phyloP scores from a whole-genome alignment of 2,113 vertebrate species.

The Pantherophis guttatus region DNA sequence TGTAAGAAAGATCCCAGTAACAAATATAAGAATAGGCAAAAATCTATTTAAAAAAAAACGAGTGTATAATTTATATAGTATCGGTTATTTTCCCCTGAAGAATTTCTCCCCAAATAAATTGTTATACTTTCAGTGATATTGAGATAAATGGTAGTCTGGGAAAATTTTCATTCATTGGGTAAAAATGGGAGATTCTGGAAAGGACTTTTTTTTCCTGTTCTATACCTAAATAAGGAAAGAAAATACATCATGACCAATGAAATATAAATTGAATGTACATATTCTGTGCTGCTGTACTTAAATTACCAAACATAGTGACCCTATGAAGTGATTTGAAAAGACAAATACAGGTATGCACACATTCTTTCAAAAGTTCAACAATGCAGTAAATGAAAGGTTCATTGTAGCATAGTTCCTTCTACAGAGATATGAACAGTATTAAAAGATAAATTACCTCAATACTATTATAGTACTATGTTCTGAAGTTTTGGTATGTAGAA shows the following conservation, averaged over 20 bases:
- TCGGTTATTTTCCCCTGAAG: background rate
- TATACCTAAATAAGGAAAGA: background rate
- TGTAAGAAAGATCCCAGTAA: background rate
- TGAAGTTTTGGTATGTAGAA: constrained; percentile 42
- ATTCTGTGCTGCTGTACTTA: background rate
- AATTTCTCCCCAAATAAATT: constrained; percentile 5
- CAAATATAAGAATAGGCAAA: background rate
- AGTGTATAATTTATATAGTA: constrained; percentile 16
- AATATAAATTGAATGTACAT: constrained; percentile 9
- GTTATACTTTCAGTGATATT: background rate
- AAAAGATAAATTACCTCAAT: constrained; percentile 10
- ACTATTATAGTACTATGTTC: constrained; percentile 18
- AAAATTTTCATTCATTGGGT: background rate
- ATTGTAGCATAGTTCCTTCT: background rate
- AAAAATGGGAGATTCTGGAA: background rate
- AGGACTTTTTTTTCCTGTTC: background rate
- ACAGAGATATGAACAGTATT: constrained; percentile 27
- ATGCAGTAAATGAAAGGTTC: constrained; percentile 38
- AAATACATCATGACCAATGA: background rate
- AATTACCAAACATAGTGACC: background rate
- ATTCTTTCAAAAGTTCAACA: constrained; percentile 2
- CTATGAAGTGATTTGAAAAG: constrained; percentile 17
- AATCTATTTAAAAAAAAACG: background rate
- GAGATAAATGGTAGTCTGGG: background rate
- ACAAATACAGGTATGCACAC: background rate